Evolutionary conservation across 1,140 invertebrate genomes (phyloP), one percentile per base, ranked within the genome.

Genomic region (Babylonia areolata): DNA sequence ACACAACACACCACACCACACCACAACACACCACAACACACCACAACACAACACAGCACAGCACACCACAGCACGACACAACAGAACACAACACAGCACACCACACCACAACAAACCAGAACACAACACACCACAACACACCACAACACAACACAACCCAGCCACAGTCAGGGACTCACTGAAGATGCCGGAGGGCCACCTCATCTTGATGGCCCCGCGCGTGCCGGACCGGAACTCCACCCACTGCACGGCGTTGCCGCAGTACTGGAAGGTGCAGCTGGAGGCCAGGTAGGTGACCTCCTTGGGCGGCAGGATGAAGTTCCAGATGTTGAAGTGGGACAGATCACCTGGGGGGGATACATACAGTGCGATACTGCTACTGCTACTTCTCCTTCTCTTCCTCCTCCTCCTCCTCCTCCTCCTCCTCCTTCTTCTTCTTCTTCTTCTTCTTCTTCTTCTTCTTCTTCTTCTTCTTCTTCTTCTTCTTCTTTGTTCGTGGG

Each of bases 221-320:
- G 94, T 95, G 15, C 94, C 94, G 54, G 92, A 88, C 28, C 94
- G 86, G 81, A 94, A 94, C 85, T 94, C 93, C 35, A 92, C 92
- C 94, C 94, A 95, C 85, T 94, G 91, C 17, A 94, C 92, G 1
- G 91, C 93, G 85, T 93, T 93, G 51, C 94, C 94, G 88, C 94
- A 94, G 79, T 92, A 91, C 90, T 91, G 93, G 40, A 93, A 90
- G 5, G 87, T 93, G 89, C 94, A 94, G 31, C 94, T 93, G n/a
- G 69, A 75, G 39, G 89, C 73, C n/a, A 90, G 42, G 73, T 79
- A 78, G 2, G 82, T 33, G 31, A 94, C 89, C 58, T 91, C 91
- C 3, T 87, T 42, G 28, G 79, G 12, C 2, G 64, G 89, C 85
- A 93, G 83, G 28, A 90, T 89, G 58, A 90, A 87, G 75, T 92